Conservation (phyloP, 2,797 vertebrate genomes). For the Coendou prehensilis region DNA sequence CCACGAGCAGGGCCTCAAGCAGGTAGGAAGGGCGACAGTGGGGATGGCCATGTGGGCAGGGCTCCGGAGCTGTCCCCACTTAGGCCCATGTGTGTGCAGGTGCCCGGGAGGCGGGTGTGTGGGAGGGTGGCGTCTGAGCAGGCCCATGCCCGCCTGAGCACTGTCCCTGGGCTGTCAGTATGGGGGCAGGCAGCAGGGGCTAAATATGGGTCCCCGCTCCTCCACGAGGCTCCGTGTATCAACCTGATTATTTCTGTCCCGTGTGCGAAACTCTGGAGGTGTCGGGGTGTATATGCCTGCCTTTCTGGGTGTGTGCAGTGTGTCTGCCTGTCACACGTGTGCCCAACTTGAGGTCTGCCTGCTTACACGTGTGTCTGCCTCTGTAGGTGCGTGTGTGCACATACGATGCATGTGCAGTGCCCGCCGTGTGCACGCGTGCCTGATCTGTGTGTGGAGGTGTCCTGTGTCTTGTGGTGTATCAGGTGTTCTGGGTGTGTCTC, state of each 20-base stretch:
- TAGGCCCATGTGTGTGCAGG: not conserved
- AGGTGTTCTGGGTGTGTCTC: not conserved
- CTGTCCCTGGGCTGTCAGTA: not conserved
- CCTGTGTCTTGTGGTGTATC: not conserved
- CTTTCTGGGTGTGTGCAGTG: not conserved
- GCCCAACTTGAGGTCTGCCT: not conserved
- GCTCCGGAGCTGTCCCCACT: not conserved
- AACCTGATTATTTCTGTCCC: not conserved
- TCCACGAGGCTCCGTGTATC: not conserved
- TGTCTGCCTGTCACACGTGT: not conserved
- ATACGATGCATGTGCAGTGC: not conserved
- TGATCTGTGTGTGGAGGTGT: not conserved
- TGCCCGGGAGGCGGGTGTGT: not conserved
- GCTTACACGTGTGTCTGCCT: not conserved
- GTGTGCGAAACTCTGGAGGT: not conserved
- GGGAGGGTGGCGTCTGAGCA: not conserved
- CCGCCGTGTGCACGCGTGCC: not conserved
- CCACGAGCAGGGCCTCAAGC: conserved; percentile 93
- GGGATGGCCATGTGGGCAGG: not conserved
- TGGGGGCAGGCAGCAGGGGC: not conserved
- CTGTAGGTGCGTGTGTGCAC: not conserved
- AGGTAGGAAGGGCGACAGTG: conserved; percentile 87
- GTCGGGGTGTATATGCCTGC: not conserved
- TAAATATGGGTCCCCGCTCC: conserved; percentile 28
- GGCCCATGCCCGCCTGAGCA: not conserved